Evolutionary conservation across 2,888 invertebrate species (phyloP).

Genomic region (Ctenicera cuprea): DNA sequence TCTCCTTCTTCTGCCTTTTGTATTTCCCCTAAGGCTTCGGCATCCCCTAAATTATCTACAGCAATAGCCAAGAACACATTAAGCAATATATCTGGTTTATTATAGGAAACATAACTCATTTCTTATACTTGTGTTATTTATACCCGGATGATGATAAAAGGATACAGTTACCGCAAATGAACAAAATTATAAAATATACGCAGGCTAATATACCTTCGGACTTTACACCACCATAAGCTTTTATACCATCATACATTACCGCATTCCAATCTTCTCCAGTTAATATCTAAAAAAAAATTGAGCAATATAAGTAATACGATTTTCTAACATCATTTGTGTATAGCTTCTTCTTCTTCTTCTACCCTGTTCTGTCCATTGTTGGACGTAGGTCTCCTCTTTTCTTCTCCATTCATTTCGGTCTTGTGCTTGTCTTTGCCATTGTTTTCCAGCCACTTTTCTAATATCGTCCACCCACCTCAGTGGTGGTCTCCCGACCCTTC

Average conservation of each 20-base stretch:
- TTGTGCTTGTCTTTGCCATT: too few relatives aligned
- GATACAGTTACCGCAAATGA: conserved; percentile 99
- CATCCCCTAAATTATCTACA: conserved; percentile 99
- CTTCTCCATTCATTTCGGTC: too few relatives aligned
- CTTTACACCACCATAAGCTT: conserved; percentile 96
- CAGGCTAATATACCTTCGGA: conserved; percentile 94
- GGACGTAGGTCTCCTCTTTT: too few relatives aligned
- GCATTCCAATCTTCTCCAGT: conserved; percentile 99
- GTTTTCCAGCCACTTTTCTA: too few relatives aligned
- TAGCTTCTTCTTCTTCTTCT: too few relatives aligned
- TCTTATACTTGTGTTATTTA: too few relatives aligned
- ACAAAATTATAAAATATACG: conserved; percentile 98
- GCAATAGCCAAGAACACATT: conserved; percentile 99
- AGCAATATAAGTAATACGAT: not conserved
- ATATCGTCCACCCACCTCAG: too few relatives aligned
- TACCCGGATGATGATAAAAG: conserved; percentile 72
- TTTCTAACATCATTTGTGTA: too few relatives aligned
- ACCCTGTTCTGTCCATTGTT: too few relatives aligned
- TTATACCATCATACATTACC: conserved; percentile 99
- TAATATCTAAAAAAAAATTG: conserved; percentile 83
- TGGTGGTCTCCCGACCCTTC: too few relatives aligned
- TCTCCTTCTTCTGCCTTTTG: conserved; percentile 93
- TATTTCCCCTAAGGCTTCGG: conserved; percentile 97
- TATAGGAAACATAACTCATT: conserved; percentile 37
- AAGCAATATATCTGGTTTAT: conserved; percentile 89